These are phyloP conservation scores for Neocloeon triangulifer DNA, from an alignment of 1,140 invertebrate species.

Conservation along the genomic window DNA sequence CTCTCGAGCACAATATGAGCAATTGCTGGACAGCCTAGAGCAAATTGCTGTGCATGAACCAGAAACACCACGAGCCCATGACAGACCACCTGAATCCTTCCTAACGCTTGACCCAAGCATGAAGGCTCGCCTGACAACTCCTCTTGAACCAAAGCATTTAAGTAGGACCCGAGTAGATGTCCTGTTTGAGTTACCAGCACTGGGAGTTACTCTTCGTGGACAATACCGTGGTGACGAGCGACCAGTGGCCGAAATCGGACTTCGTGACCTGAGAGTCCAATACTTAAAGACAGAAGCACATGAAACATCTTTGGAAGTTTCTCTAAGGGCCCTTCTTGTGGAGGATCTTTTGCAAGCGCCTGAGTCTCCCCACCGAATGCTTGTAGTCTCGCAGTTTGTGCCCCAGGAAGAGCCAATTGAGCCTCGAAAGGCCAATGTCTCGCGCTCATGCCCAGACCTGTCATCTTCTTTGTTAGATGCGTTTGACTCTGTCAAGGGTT, in stretches of 20 bases:
- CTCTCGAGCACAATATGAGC: slow-evolving; percentile 67
- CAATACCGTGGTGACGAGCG: slow-evolving; percentile 36
- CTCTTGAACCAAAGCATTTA: too few relatives aligned
- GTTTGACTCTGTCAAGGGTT: slow-evolving; percentile 16
- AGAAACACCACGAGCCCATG: slow-evolving; percentile 9
- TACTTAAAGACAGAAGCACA: slow-evolving; percentile 38
- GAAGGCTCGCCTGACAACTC: slow-evolving; percentile 5
- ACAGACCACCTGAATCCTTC: slow-evolving; percentile 7
- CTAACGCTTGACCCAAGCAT: slow-evolving; percentile 5
- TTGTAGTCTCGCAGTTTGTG: slow-evolving; percentile 42
- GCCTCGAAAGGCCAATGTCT: slow-evolving; percentile 24
- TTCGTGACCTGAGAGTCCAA: slow-evolving; percentile 55
- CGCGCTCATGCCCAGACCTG: slow-evolving; percentile 66
- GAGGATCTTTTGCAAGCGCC: slow-evolving; percentile 60
- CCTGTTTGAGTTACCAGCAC: slow-evolving; percentile 44
- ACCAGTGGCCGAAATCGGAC: slow-evolving; percentile 54
- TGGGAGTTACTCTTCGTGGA: slow-evolving; percentile 46
- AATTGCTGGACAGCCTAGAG: slow-evolving; percentile 68
- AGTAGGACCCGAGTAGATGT: slow-evolving; percentile 18
- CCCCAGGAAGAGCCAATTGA: slow-evolving; percentile 1
- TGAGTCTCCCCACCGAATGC: slow-evolving; percentile 51
- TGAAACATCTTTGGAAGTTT: slow-evolving; percentile 46
- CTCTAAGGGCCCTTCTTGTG: slow-evolving; percentile 61
- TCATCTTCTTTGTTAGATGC: slow-evolving; percentile 10
- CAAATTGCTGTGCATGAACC: slow-evolving; percentile 8